Conservation (phyloP, 1,140 invertebrate genomes). For the Panulirus ornatus region DNA sequence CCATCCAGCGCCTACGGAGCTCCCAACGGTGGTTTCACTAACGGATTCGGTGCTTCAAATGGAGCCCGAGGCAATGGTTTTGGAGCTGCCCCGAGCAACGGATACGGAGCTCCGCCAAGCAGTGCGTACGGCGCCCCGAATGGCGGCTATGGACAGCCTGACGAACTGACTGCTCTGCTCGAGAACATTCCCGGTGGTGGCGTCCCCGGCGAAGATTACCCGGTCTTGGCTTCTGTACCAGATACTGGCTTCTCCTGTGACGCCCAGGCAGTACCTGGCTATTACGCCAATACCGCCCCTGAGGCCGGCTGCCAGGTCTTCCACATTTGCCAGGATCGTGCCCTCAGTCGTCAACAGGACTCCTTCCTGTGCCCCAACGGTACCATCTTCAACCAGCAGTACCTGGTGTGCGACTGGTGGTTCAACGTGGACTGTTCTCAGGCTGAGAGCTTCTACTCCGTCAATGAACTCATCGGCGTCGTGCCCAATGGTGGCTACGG, state of each 20-base stretch:
- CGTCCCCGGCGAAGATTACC: constrained; percentile 42
- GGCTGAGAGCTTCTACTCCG: constrained; percentile 47
- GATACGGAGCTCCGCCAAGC: neutral
- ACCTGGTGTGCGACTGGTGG: constrained; percentile 53
- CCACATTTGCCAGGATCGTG: constrained; percentile 59
- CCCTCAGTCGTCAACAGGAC: constrained; percentile 22
- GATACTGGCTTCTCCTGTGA: constrained; percentile 26
- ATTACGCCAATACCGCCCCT: constrained; percentile 46
- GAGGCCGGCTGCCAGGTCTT: constrained; percentile 57
- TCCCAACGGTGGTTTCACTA: constrained; percentile 7
- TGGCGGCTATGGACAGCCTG: neutral
- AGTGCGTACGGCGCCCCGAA: neutral
- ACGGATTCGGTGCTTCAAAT: constrained; percentile 30
- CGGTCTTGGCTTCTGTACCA: constrained; percentile 19
- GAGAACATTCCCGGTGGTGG: constrained; percentile 31
- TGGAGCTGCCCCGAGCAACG: constrained; percentile 17
- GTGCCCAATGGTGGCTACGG: constrained; percentile 29
- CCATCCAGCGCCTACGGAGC: constrained; percentile 20
- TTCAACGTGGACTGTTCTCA: constrained; percentile 49
- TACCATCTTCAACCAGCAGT: constrained; percentile 55
- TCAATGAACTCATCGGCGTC: constrained; percentile 56
- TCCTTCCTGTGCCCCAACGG: constrained; percentile 53
- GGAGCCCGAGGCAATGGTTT: neutral
- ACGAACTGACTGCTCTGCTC: neutral
- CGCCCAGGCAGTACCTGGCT: constrained; percentile 28